Conservation (phyloP, 2,797 vertebrate species). For the Hippopotamyrus pictus region DNA sequence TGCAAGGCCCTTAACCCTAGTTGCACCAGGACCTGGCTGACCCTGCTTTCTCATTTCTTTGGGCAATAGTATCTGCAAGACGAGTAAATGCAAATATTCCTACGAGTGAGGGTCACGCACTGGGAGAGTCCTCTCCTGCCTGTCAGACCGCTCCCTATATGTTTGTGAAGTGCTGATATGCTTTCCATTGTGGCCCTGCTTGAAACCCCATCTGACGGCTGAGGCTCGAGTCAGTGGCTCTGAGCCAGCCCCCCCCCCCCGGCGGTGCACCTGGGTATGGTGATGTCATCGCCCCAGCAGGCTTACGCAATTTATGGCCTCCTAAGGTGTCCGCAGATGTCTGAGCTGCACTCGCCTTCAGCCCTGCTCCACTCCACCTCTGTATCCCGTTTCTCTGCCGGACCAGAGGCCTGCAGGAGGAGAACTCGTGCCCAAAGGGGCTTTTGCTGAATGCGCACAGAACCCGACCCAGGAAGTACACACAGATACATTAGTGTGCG, state of each 20-base stretch:
- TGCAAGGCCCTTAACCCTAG: background rate
- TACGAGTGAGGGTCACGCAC: background rate
- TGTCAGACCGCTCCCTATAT: background rate
- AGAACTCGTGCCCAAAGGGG: background rate
- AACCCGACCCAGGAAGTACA: background rate
- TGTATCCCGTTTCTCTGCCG: background rate
- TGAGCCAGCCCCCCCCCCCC: slow-evolving; percentile 35
- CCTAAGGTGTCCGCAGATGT: slow-evolving; percentile 22
- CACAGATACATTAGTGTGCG: background rate
- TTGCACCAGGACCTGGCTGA: background rate
- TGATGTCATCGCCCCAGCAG: slow-evolving; percentile 15
- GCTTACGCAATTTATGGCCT: slow-evolving; percentile 16
- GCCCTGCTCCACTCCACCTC: background rate
- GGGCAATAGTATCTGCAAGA: background rate
- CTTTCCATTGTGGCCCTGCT: background rate
- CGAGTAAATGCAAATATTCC: background rate
- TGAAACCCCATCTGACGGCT: slow-evolving; percentile 12
- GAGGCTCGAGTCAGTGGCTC: background rate
- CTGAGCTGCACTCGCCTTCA: background rate
- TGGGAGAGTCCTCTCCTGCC: too few species aligned
- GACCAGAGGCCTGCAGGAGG: background rate
- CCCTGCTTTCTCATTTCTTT: background rate
- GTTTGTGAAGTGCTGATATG: background rate
- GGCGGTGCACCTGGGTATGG: slow-evolving; percentile 60
- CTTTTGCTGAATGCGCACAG: background rate